phyloP scores from a whole-genome alignment of 30 jellyfish, hydroid and myxozoan species.

The Turritopsis rubra region DNA sequence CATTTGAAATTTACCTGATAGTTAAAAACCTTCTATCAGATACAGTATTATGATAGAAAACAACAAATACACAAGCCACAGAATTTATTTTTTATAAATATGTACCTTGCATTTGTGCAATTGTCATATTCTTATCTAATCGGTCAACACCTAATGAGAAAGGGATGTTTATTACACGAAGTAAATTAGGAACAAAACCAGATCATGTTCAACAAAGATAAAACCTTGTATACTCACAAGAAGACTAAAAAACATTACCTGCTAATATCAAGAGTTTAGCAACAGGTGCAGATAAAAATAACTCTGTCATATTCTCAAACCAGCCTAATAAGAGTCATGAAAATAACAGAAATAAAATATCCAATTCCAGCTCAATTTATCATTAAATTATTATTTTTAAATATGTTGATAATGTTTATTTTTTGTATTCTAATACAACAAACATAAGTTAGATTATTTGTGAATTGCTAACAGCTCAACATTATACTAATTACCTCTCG shows the following conservation, averaged over 20 bases:
- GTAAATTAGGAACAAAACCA: background rate
- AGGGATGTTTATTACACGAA: too few relatives aligned
- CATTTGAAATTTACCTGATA: constrained; percentile 84
- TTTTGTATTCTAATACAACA: too few relatives aligned
- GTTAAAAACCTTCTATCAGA: background rate
- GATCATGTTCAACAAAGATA: background rate
- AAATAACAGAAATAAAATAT: background rate
- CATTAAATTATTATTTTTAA: too few relatives aligned
- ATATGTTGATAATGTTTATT: too few relatives aligned
- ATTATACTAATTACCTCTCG: too few relatives aligned
- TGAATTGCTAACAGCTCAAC: too few relatives aligned
- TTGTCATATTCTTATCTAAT: constrained; percentile 73
- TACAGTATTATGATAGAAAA: background rate
- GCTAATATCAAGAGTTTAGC: constrained; percentile 82
- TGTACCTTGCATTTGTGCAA: constrained; percentile 97
- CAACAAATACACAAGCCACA: background rate
- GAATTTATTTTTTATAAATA: background rate
- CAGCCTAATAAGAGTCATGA: constrained; percentile 68
- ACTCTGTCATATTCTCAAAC: constrained; percentile 86
- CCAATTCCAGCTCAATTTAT: background rate
- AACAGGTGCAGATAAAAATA: constrained; percentile 61
- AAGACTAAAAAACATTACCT: constrained; percentile 32
- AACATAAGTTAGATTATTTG: too few relatives aligned
- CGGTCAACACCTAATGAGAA: constrained; percentile 66
- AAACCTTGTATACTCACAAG: background rate